A percentile compares a stretch with the other conserved stretches of the same genome.
Conservation (phyloP, 2,888 invertebrate genomes). For the Iphiclides podalirius region DNA sequence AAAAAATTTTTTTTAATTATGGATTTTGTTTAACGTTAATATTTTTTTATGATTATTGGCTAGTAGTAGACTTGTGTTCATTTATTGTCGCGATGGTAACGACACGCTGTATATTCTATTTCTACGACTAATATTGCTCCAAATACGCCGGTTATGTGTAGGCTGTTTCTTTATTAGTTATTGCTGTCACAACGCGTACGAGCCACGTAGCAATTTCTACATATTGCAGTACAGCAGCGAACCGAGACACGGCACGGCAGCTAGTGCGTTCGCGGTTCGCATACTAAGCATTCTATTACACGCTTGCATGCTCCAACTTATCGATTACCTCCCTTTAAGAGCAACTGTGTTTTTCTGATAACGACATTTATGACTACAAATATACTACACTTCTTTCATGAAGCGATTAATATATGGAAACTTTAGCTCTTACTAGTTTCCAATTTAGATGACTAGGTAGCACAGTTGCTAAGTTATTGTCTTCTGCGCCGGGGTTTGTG, state of each 20-base stretch:
- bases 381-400: no score
- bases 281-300: conserved; percentile 52
- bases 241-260: conserved; percentile 43
- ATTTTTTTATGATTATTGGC: no score
- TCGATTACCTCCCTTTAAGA: conserved; percentile 9
- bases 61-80: no score
- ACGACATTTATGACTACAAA: background rate
- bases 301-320: conserved; percentile 9
- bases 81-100: no score
- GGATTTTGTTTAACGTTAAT: no score
- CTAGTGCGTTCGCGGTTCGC: conserved; percentile 50
- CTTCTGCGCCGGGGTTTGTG: no score
- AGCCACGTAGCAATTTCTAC: conserved; percentile 69
- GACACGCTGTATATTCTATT: no score
- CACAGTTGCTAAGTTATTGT: no score
- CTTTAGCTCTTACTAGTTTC: no score
- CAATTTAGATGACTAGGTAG: no score
- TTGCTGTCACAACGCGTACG: conserved; percentile 20
- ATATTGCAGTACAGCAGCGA: conserved; percentile 63
- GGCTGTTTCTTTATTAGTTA: conserved; percentile 5
- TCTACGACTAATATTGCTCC: background rate
- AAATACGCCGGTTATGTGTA: background rate
- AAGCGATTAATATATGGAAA: no score
- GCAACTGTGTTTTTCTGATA: background rate
- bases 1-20: no score